phyloP scores from a whole-genome alignment of 2,797 vertebrate genomes.

The Aeoliscus strigatus region DNA sequence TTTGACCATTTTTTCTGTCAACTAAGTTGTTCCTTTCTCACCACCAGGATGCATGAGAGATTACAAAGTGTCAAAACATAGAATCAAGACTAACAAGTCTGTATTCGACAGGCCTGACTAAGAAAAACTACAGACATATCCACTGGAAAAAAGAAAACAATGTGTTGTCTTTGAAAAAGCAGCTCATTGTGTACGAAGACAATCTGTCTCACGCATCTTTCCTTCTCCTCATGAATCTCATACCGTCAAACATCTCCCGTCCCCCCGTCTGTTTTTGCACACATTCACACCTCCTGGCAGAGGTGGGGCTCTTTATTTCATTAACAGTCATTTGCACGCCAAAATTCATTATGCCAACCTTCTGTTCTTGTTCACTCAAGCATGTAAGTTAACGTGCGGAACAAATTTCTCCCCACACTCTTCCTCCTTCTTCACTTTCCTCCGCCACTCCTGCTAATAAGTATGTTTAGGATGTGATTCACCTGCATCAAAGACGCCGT shows the following conservation, averaged over 20 bases:
- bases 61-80: constrained; percentile 33
- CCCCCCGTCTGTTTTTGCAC: constrained; percentile 4
- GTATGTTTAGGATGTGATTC: constrained; percentile 70
- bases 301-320: constrained; percentile 70
- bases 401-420: constrained; percentile 55
- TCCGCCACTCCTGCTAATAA: constrained; percentile 59
- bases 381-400: constrained; percentile 71
- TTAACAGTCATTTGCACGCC: constrained; percentile 66
- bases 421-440: constrained; percentile 38
- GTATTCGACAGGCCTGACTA: constrained; percentile 13
- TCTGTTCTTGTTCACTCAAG: constrained; percentile 68
- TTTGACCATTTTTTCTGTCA: too few species aligned
- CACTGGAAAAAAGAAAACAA: constrained; percentile 15
- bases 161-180: constrained; percentile 7
- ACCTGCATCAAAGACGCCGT: constrained; percentile 68
- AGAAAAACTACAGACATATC: constrained; percentile 19
- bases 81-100: constrained; percentile 16
- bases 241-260: too few species aligned
- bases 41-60: constrained; percentile 2
- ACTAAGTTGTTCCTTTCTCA: too few species aligned
- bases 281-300: constrained; percentile 49
- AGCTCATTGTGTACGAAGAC: too few species aligned
- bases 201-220: not conserved
- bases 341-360: constrained; percentile 74
- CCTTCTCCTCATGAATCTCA: not conserved